These are phyloP conservation scores for Pomatorhinus ruficollis DNA, from an alignment of 2,113 vertebrate genomes.

Conservation along the genomic window DNA sequence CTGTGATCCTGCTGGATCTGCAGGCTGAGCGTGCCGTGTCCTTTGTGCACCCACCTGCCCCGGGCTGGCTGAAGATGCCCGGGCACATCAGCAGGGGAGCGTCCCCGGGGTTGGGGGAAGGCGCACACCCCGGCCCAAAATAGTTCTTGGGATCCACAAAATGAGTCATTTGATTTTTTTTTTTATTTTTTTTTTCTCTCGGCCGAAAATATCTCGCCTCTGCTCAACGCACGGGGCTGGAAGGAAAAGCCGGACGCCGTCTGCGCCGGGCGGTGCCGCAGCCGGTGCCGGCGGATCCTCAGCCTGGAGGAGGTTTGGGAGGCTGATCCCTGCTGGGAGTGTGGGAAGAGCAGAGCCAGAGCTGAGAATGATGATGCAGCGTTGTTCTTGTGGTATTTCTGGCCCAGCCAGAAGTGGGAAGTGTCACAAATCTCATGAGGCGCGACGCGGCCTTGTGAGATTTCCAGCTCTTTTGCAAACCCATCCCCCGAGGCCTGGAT, in stretches of 20 bases:
- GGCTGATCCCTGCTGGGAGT: neutral
- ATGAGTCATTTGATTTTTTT: conserved; percentile 22
- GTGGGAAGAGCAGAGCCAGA: conserved; percentile 23
- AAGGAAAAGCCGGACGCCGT: neutral
- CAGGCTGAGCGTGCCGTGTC: fast-evolving
- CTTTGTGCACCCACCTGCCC: neutral
- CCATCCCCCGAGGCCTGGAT: neutral
- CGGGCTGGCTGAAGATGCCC: fast-evolving
- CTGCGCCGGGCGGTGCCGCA: neutral
- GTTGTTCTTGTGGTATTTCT: conserved; percentile 68
- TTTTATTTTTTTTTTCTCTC: neutral
- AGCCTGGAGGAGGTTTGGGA: neutral
- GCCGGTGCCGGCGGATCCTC: fast-evolving
- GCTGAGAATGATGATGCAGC: conserved; percentile 60
- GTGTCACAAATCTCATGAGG: conserved; percentile 64
- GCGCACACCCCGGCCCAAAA: neutral
- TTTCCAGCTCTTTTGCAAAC: conserved; percentile 58
- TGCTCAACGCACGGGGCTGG: fast-evolving
- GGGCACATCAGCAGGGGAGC: neutral
- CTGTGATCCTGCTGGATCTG: neutral
- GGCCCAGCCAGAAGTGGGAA: conserved; percentile 65
- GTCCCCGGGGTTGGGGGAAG: neutral
- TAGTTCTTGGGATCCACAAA: neutral
- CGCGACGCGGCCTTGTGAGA: conserved; percentile 21
- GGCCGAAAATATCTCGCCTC: conserved; percentile 15